Evolutionary conservation across 2,113 vertebrate species (phyloP).

Genomic region (Rhinichthys klamathensis): DNA sequence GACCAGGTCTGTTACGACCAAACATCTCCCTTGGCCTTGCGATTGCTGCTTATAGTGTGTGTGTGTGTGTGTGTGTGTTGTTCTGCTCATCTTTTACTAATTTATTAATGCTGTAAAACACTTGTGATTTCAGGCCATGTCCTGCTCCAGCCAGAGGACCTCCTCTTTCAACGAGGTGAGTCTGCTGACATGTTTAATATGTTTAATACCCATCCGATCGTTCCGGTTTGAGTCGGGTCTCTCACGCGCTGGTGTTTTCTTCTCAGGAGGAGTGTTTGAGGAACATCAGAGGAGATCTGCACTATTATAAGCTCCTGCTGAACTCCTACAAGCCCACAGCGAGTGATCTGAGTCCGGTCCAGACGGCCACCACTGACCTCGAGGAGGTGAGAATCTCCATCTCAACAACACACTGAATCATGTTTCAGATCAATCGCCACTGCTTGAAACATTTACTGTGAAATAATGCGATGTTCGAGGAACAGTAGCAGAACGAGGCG

Average conservation of each 20-base stretch:
- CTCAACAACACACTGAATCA: not conserved
- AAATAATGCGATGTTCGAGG: not conserved
- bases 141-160: slow-evolving; percentile 67
- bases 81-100: no score
- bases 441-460: no score
- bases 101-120: no score
- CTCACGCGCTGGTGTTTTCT: not conserved
- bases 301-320: slow-evolving; percentile 62
- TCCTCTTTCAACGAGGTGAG: slow-evolving; percentile 74
- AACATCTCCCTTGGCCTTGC: not conserved
- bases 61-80: no score
- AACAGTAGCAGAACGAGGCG: not conserved
- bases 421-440: no score
- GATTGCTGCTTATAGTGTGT: not conserved
- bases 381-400: slow-evolving; percentile 54
- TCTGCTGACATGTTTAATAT: not conserved
- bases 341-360: not conserved
- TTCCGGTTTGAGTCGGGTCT: no score
- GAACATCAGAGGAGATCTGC: slow-evolving; percentile 72
- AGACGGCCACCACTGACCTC: slow-evolving; percentile 20
- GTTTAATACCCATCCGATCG: no score
- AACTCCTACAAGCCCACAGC: slow-evolving; percentile 47
- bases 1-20: not conserved
- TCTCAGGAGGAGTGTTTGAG: slow-evolving; percentile 68
- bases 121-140: slow-evolving; percentile 66